Evolutionary conservation across 1,140 invertebrate species (phyloP), one percentile per base, ranked within the genome.

Genomic region (Orius insidiosus): DNA sequence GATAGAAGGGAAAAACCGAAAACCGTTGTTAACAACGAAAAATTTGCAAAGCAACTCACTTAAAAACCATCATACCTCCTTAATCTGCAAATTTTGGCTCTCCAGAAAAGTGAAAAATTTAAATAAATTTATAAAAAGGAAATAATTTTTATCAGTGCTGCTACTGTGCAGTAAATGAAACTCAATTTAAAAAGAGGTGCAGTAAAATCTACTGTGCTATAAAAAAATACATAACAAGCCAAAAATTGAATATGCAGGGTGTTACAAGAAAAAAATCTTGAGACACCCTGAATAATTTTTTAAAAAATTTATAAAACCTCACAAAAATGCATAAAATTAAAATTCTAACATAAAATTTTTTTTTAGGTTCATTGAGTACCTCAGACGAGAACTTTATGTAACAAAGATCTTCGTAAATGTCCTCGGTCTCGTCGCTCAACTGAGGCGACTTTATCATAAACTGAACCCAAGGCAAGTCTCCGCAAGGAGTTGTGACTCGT

Each of bases 371-470:
- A 4, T 24, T 24, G 24, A 16, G 36, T 60, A 75, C 76, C 76
- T 80, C 75, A 31, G 73, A 67, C 47, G 74, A 72, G 61, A 85
- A 79, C 52, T 80, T 84, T 51, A 85, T 78, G 62, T 84, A 85
- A 68, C 83, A 87, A 42, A 88, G 71, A 63, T 86, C 80, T 65
- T 85, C 83, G 62, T 89, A 89, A 57, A 85, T 78, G 61, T 84
- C 78, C 59, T 85, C 80, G 52, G 85, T 80, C 44, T 72, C 69
- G 54, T 78, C 76, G 52, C 70, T 70, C 48, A 66, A 66, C 39
- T 55, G 54, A 55, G 64, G 63, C 58, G 65, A 72, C 45, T 70
- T 72, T 51, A 75, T 76, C 16, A 39, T 46, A 16, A 46, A 46
- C 46, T 49, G 41, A 8, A 34, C 34, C 48, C 48, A 49, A 37